phyloP scores from a whole-genome alignment of 2,113 vertebrate genomes.

The Crotophaga sulcirostris region DNA sequence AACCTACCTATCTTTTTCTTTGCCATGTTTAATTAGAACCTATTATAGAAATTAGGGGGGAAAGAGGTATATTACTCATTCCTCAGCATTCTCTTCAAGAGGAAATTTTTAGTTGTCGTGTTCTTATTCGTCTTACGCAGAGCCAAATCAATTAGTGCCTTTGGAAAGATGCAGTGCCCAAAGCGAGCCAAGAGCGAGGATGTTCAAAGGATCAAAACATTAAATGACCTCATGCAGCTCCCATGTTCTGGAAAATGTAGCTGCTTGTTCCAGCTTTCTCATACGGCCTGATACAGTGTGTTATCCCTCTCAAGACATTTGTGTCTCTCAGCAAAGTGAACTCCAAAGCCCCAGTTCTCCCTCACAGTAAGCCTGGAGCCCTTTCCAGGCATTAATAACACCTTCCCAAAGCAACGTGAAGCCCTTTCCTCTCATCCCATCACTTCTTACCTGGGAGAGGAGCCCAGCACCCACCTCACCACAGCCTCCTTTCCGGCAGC shows the following conservation, averaged over 20 bases:
- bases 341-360: neutral
- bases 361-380: neutral
- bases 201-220: slow-evolving; percentile 29
- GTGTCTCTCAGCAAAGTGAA: neutral
- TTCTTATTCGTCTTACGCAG: slow-evolving; percentile 6
- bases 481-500: no score
- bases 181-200: slow-evolving; percentile 26
- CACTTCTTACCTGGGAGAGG: no score
- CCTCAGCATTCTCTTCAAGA: neutral
- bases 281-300: neutral
- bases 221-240: slow-evolving; percentile 36
- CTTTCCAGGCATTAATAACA: neutral
- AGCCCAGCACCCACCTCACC: no score
- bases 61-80: slow-evolving; percentile 21
- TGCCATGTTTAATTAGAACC: slow-evolving; percentile 1
- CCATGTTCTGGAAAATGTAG: slow-evolving; percentile 3
- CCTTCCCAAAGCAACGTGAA: neutral
- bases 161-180: slow-evolving; percentile 37
- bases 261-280: slow-evolving; percentile 13
- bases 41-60: slow-evolving; percentile 11
- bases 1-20: neutral
- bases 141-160: slow-evolving; percentile 48
- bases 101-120: slow-evolving; percentile 12
- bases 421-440: no score
- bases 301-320: neutral